Evolutionary conservation across 2,797 vertebrate species (phyloP).

Genomic region (Thalassophryne amazonica): DNA sequence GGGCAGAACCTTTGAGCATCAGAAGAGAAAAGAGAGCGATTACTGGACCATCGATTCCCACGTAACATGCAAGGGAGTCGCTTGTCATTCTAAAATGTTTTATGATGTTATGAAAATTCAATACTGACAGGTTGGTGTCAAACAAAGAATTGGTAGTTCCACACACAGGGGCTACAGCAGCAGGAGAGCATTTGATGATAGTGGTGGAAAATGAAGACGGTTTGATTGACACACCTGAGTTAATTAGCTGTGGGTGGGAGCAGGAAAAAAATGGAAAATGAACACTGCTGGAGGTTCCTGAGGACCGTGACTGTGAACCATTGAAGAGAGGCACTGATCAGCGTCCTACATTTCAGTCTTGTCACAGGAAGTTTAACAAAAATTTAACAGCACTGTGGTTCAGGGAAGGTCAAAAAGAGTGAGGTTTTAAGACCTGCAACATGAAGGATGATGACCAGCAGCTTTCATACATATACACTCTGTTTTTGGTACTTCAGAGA

Average conservation of each 20-base stretch:
- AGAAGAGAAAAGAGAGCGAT: not conserved
- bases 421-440: not conserved
- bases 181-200: no score
- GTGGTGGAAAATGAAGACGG: no score
- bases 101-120: no score
- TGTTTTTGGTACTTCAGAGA: conserved; percentile 26
- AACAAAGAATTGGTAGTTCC: no score
- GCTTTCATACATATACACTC: not conserved
- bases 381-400: not conserved
- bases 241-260: no score
- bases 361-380: not conserved
- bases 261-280: no score
- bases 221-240: no score
- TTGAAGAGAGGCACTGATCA: not conserved
- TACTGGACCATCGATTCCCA: not conserved
- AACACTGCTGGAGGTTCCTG: no score
- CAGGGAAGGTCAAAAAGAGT: not conserved
- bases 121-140: no score
- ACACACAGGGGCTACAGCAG: no score
- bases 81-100: no score
- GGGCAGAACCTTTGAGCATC: not conserved
- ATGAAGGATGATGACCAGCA: not conserved
- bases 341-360: not conserved
- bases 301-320: no score
- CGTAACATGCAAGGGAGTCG: not conserved